Percentiles rank a stretch among this genome's conserved stretches.
These are phyloP conservation scores for Liolophura sinensis DNA, from an alignment of 1,140 invertebrate genomes.

Conservation along the genomic window DNA sequence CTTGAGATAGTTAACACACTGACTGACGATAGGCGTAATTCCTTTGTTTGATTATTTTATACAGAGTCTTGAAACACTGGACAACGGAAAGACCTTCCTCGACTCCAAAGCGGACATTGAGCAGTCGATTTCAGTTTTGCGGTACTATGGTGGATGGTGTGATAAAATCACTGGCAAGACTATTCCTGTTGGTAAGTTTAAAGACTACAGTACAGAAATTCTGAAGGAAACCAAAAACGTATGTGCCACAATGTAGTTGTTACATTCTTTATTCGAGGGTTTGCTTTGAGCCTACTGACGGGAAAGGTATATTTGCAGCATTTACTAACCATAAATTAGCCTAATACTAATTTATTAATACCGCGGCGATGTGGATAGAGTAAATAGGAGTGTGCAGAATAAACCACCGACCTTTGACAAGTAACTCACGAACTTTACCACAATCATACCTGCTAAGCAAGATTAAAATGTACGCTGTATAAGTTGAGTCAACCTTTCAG, in stretches of 20 bases:
- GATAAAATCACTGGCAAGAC: slow-evolving; percentile 89
- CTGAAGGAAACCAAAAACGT: too few species aligned
- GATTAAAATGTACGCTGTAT: too few species aligned
- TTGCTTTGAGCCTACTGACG: too few species aligned
- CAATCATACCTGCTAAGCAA: too few species aligned
- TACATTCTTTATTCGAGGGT: too few species aligned
- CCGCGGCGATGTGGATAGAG: too few species aligned
- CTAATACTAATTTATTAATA: too few species aligned
- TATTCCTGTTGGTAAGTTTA: slow-evolving; percentile 72
- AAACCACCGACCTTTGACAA: too few species aligned
- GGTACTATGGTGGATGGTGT: slow-evolving; percentile 85
- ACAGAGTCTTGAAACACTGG: slow-evolving; percentile 38
- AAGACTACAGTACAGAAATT: neutral
- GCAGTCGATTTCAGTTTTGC: slow-evolving; percentile 16
- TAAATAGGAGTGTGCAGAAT: too few species aligned
- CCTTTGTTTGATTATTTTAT: slow-evolving; percentile 1
- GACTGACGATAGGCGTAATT: neutral
- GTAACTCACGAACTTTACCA: too few species aligned
- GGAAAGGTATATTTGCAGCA: neutral
- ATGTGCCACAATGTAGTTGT: too few species aligned
- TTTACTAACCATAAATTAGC: neutral
- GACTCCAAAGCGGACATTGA: slow-evolving; percentile 50
- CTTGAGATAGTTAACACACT: neutral
- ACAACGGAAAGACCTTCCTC: slow-evolving; percentile 78
- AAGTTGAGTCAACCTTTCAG: too few species aligned